Base-by-base conservation (phyloP, 2,797 vertebrate genomes). In the Acanthurus leucopareius region DNA sequence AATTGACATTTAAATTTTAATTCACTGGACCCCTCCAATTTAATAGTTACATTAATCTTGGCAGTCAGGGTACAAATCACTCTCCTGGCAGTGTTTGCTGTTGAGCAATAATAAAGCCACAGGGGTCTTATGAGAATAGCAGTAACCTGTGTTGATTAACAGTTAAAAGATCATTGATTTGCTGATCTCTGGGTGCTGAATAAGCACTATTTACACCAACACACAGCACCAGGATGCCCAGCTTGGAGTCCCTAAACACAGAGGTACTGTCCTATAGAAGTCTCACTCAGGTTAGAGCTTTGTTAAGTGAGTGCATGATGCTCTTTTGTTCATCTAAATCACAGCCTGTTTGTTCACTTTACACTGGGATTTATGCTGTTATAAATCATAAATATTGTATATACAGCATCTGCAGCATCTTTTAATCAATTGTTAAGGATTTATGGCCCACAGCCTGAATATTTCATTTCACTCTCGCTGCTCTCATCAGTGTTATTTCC, bases 101-200 rank as follows among this genome's bases (percentile, higher is more conserved):
- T 89, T 85, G 80, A 89, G 64, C 82, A 73, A 80, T 92, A 91
- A 92, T 91, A 89, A 90, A 92, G 88, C 90, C 79, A 79, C 79
- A 76, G 79, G 71, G 83, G 83, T 88, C 88, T 89, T 88, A 62
- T 89, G 90, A 92, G 91, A 90, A 80, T 87, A 87, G 79, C 84
- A 72, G 71, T 70, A 81, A 87, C 78, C 80, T 79, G 80, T 93
- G 90, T 93, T 94, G 91, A 94, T 92, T 93, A 91, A 89, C 86
- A 86, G 89, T 90, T 91, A 82, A 88, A 87, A 87, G 84, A 82
- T 86, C 80, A 92, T 92, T 89, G 90, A 94, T 93, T 90, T 82
- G 75, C 81, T 70, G 80, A 73, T 84, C 80, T 84, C 81, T 42
- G 73, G 72, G 61, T 90, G 88, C 89, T 93, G 73, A 88, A 78